Evolutionary conservation across 2,888 invertebrate genomes (phyloP), one percentile per base, ranked within the genome.

Genomic region (Halictus quadricinctus): DNA sequence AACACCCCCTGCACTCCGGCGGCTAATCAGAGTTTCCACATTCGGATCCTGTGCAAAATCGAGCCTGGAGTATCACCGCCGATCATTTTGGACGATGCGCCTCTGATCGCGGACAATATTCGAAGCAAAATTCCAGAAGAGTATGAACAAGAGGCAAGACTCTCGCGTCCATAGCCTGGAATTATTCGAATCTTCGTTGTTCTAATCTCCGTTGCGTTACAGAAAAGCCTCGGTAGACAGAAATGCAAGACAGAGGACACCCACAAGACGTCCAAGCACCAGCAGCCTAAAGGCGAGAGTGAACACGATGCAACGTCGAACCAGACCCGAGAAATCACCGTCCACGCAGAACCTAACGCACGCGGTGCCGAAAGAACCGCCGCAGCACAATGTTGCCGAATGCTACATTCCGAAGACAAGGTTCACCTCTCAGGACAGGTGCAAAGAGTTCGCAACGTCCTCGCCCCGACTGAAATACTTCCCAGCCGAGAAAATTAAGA

Each of bases 401-500:
- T 43, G 74, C 18, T 79, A 64, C 41, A 8, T 76, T 3, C 91
- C 91, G 2, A 93, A 91, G 83, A 91, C 90, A 0, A 88, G 88
- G 60, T 89, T 91, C 74, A 88, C 15, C n/a, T 70, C 84, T 7
- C 88, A 83, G 13, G 88, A 92, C n/a, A 86, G 73, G 54, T 79
- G 69, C 2, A 86, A 77, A 3, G 89, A 89, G 21, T 8, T 50
- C 4, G 41, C 81, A 43, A 80, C 89, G 15, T 80, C 86, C 13
- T 91, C 92, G 4, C 88, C 93, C 12, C 89, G 93, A 76, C 78
- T 93, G 6, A 93, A 92, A 77, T 88, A 83, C 80, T 93, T 93
- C 74, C 93, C 93, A 2, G 90, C 91, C 0, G 93, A 93, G 80
- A 90, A 87, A 58, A 89, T 93, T 1, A 91, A 88, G 43, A 91